Conservation (phyloP, 2,888 invertebrate species). For the Ochropacha duplaris region DNA sequence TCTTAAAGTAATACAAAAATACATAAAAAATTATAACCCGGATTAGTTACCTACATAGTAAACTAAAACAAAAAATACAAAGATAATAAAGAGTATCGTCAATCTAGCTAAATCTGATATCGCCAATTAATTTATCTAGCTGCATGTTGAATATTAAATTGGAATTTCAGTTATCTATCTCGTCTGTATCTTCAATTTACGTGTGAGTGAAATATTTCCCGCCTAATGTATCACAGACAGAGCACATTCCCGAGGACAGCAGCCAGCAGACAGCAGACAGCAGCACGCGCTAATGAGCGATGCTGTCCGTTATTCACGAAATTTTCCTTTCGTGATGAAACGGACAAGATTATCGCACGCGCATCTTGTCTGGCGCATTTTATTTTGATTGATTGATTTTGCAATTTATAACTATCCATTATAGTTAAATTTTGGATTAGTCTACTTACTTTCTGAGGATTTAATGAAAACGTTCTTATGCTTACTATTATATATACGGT, state of each 20-base stretch:
- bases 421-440: background rate
- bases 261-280: too few species aligned
- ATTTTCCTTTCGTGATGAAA: slow-evolving; percentile 6
- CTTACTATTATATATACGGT: background rate
- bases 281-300: background rate
- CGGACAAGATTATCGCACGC: background rate
- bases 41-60: too few species aligned
- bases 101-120: too few species aligned
- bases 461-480: background rate
- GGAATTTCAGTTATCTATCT: background rate
- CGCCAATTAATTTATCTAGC: too few species aligned
- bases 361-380: background rate
- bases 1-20: too few species aligned
- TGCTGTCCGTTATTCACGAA: slow-evolving; percentile 5
- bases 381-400: too few species aligned
- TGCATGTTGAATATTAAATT: too few species aligned
- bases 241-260: background rate
- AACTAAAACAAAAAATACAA: too few species aligned
- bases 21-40: too few species aligned
- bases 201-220: background rate
- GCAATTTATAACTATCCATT: too few species aligned
- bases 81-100: too few species aligned
- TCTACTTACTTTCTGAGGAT: background rate
- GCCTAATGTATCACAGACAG: background rate
- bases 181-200: background rate